A percentile compares a stretch with the other conserved stretches of the same genome.
phyloP scores from a whole-genome alignment of 2,888 invertebrate species.

The Crematogaster levior region DNA sequence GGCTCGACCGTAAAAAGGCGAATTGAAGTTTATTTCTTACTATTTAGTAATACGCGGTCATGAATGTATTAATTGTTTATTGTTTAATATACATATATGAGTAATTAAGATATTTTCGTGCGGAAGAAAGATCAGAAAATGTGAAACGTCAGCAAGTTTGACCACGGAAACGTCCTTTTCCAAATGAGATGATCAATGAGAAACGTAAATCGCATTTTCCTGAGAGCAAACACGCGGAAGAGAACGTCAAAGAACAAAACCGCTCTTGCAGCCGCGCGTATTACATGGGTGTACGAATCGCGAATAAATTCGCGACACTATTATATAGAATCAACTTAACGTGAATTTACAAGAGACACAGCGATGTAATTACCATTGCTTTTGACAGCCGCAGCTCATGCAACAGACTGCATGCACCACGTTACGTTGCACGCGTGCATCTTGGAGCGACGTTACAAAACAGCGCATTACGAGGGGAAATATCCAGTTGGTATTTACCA shows the following conservation, averaged over 20 bases:
- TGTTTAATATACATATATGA: too few relatives aligned
- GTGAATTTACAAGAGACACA: constrained; percentile 28
- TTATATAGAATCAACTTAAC: constrained; percentile 37
- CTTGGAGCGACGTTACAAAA: constrained; percentile 40
- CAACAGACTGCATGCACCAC: constrained; percentile 30
- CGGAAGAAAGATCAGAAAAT: not conserved
- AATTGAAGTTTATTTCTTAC: too few relatives aligned
- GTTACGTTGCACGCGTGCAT: constrained; percentile 39
- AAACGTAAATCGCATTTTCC: constrained; percentile 18
- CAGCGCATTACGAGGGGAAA: constrained; percentile 32
- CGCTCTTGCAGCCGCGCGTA: constrained; percentile 2
- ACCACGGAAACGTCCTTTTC: not conserved
- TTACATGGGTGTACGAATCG: constrained; percentile 15
- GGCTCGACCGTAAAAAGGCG: too few relatives aligned
- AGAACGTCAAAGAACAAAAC: constrained; percentile 35
- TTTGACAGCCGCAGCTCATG: constrained; percentile 49
- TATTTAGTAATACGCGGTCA: too few relatives aligned
- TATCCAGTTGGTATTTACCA: constrained; percentile 3
- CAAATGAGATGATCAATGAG: constrained; percentile 34
- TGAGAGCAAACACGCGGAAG: constrained; percentile 7
- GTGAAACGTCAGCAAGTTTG: not conserved
- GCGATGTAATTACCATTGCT: constrained; percentile 49
- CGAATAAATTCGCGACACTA: constrained; percentile 23
- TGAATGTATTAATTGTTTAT: too few relatives aligned
- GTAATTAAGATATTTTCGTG: not conserved